Conservation (phyloP, 2,113 vertebrate species). For the Scalopus aquaticus region DNA sequence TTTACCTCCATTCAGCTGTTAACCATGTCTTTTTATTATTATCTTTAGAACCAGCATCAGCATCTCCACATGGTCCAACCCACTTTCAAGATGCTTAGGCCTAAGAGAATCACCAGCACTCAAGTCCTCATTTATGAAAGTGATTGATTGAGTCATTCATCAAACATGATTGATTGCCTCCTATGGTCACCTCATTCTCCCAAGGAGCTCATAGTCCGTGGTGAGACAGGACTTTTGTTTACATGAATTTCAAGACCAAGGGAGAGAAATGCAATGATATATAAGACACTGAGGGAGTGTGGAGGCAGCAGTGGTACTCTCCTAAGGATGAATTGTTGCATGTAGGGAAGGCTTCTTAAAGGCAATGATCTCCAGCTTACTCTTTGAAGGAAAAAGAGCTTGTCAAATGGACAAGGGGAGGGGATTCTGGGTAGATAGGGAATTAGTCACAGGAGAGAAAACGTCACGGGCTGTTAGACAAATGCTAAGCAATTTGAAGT, state of each 20-base stretch:
- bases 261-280: not conserved
- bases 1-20: not conserved
- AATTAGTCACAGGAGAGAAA: constrained; percentile 28
- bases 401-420: not conserved
- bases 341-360: not conserved
- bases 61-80: not conserved
- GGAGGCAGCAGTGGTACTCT: not conserved
- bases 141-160: not conserved
- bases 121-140: not conserved
- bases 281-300: not conserved
- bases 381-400: not conserved
- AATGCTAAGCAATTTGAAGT: not conserved
- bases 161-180: not conserved
- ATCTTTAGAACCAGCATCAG: not conserved
- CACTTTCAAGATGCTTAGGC: not conserved
- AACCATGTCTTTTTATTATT: not conserved
- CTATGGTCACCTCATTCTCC: not conserved
- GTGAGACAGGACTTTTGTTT: not conserved
- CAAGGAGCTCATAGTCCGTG: not conserved
- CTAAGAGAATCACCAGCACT: not conserved
- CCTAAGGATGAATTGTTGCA: not conserved
- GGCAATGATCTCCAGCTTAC: not conserved
- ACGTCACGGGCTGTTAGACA: not conserved
- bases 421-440: not conserved
- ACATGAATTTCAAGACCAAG: not conserved